Evolutionary conservation across 2,113 vertebrate species (phyloP), one percentile per base, ranked within the genome.

Genomic region (Scytalopus superciliaris): DNA sequence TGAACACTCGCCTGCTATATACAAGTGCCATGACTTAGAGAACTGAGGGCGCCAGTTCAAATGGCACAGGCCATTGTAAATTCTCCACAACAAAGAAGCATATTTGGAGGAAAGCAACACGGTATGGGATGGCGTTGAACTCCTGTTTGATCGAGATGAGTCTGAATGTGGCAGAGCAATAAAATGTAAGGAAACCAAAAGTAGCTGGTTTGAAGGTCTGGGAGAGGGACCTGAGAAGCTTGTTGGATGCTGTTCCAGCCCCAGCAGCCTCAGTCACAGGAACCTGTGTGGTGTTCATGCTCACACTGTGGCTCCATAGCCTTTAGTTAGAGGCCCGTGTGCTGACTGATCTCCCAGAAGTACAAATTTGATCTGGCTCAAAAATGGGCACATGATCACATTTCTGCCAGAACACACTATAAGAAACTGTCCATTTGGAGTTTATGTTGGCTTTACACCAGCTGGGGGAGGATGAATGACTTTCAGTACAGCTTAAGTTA

Each of bases 321-420:
- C 76, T 37, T 94, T 94, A 89, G 17, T 28, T 5, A 16, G 88
- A 93, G 63, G 68, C 55, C 64, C 87, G 12, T 52, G 73, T 72
- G 86, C 73, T 84, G 77, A 97, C 80, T 92, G 86, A 89, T 97
- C 69, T 94, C 86, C 84, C 89, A 87, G 60, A 88, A 93, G 69
- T 47, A 92, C 77, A 84, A 94, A 94, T 84, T 75, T 78, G 84
- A 94, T 91, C 91, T 89, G 87, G 68, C 73, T 94, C 76, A 84
- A 84, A 86, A 92, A 87, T 0, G 44, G 87, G 74, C 93, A 94
- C 86, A 75, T 68, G 93, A 84, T 95, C 91, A 89, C 91, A 92
- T 95, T 96, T 92, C 91, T 94, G 56, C 76, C 84, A 92, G 89
- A 93, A 78, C 56, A 75, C 56, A 39, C 42, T 73, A 47, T 89